Conservation (phyloP, 2,888 invertebrate genomes). For the Protonemura montana region DNA sequence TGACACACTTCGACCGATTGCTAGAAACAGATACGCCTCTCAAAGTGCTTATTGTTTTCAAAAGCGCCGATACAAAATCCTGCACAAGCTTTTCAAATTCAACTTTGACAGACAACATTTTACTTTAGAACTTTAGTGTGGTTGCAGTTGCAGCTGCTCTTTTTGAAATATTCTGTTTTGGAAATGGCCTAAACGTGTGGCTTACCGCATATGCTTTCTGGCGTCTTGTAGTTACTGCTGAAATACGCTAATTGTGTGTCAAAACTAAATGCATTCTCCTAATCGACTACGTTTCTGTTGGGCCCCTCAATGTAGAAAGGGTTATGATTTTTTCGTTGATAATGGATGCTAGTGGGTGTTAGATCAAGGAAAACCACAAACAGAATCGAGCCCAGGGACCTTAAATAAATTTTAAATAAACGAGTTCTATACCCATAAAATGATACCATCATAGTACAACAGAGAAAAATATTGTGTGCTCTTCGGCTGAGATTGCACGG, state of each 20-base stretch:
- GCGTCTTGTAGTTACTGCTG: background rate
- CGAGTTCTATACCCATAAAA: no score
- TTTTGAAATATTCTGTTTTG: background rate
- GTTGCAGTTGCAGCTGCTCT: background rate
- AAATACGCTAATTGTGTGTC: background rate
- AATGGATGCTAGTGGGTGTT: no score
- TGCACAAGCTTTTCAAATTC: background rate
- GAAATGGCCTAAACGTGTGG: background rate
- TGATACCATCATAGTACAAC: no score
- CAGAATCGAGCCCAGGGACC: no score
- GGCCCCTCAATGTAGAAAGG: no score
- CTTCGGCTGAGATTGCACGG: background rate
- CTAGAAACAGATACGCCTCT: background rate
- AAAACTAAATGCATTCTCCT: background rate
- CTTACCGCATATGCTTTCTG: background rate
- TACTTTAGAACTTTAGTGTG: background rate
- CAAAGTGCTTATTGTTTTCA: background rate
- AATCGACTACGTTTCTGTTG: no score
- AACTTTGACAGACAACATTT: slow-evolving; percentile 7
- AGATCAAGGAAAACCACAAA: no score
- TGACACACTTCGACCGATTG: background rate
- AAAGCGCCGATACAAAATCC: background rate
- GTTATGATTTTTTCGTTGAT: no score
- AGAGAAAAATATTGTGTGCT: background rate
- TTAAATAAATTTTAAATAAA: no score